Base-by-base conservation (phyloP, 2,888 invertebrate genomes). In the Koerneria pararmatus region DNA sequence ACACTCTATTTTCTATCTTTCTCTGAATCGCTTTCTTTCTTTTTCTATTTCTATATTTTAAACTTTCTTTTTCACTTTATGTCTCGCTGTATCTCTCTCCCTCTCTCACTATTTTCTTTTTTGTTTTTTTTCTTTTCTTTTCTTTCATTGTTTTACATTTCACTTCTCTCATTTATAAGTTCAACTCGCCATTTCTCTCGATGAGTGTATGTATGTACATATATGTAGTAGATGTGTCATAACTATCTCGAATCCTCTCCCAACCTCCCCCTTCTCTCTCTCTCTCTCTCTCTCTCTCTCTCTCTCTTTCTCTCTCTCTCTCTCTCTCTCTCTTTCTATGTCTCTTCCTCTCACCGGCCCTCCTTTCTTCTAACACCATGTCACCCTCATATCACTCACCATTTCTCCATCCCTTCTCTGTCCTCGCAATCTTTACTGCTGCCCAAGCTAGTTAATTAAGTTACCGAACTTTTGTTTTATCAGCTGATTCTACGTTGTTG, bases 231-330 rank as follows among this genome's bases (percentile, higher is more conserved):
- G n/a, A n/a, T n/a, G n/a, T n/a, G n/a, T n/a, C n/a, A n/a, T n/a
- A n/a, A n/a, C n/a, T n/a, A n/a, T n/a, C n/a, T n/a, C n/a, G n/a
- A n/a, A n/a, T n/a, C n/a, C n/a, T n/a, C 24, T 24, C 24, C 53
- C 22, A 53, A 19, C 51, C 29, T 53, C 22, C 32, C 31, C 62
- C 63, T 19, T 53, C n/a, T 53, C 61, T 34, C 61, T n/a, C 57
- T 29, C 51, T 29, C 60, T 60, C 59, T 60, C 66, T 61, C 34
- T 49, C 53, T 24, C n/a, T 41, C 37, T 31, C 57, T 27, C 29
- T 65, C 51, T 31, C 35, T 58, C 35, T 11, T 19, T 22, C 46
- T 46, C 58, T 65, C 53, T 51, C 60, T 49, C 49, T 53, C 56
- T 48, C 46, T 53, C 60, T 58, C 4, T 35, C 32, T 34, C 46